A percentile compares a stretch with the other conserved stretches of the same genome.
These are phyloP conservation scores for Harpalus rubripes DNA, from an alignment of 2,888 invertebrate species.

Conservation along the genomic window DNA sequence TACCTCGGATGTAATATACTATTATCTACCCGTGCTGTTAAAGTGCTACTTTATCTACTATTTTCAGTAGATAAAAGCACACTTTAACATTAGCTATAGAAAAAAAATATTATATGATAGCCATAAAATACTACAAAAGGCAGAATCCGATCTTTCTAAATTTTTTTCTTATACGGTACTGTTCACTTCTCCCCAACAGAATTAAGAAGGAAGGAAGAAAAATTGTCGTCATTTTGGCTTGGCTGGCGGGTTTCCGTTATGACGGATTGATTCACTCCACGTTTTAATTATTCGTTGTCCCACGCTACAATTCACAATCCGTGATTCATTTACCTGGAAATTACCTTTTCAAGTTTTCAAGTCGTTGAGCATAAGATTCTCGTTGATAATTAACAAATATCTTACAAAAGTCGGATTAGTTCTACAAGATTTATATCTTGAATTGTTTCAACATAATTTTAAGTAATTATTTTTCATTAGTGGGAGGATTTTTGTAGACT, in stretches of 20 bases:
- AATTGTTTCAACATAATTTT: background rate
- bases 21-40: no score
- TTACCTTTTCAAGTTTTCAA: conserved; percentile 46
- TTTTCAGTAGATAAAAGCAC: no score
- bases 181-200: background rate
- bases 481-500: background rate
- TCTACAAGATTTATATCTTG: background rate
- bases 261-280: conserved; percentile 44
- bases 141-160: background rate
- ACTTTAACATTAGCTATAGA: no score
- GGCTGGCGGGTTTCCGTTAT: conserved; percentile 35
- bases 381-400: conserved; percentile 37
- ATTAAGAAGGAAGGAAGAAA: conserved; percentile 36
- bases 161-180: background rate
- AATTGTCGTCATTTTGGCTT: conserved; percentile 31
- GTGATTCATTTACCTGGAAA: conserved; percentile 35
- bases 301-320: background rate
- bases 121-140: no score
- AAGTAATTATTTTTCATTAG: background rate
- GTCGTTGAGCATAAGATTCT: conserved; percentile 17
- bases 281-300: conserved; percentile 44
- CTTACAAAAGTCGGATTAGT: conserved; percentile 4
- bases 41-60: no score
- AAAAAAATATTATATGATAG: no score
- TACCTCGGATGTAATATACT: no score